Base-by-base conservation (phyloP, 1,140 invertebrate species). In the Tigriopus japonicus region DNA sequence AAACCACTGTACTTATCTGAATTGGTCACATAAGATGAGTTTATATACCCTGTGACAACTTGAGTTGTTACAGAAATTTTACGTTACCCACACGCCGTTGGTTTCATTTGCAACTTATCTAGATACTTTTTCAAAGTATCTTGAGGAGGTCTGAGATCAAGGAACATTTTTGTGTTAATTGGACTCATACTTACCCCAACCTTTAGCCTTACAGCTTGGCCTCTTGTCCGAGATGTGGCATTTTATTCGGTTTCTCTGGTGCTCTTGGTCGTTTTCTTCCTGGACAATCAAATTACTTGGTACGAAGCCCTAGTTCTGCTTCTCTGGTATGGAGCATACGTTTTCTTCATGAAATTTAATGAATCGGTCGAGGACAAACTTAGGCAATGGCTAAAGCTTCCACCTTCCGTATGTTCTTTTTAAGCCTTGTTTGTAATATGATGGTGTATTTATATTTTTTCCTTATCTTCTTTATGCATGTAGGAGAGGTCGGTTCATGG, bases 341-440 rank as follows among this genome's bases (percentile, higher is more conserved):
- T 91, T 70, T 77, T 81, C 73, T 91, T 92, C 74, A 92, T 93
- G 88, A 83, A 87, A 72, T 91, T 81, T 81, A 92, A 92, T 74
- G 82, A 83, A 68, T 78, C 78, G 49, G 81, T 86, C 72, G 86
- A 88, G 28, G 52, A 54, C 52, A 23, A 28, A n/a, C 52, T 54
- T 6, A 19, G 52, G 17, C 17, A 6, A 7, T 28, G 21, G 14
- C 35, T 54, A 15, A n/a, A 28, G 5, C 52, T 54, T 19, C n/a
- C 17, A n/a, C 21, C 21, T 3, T 21, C 35, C 19, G 52, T 54
- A 54, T 6, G 52, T n/a, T 15, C 9, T 52, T 52, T 52, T 9
- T 52, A 9, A 17, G 51, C n/a, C n/a, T n/a, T n/a, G n/a, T n/a
- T n/a, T n/a, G n/a, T n/a, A n/a, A n/a, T n/a, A n/a, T n/a, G n/a